Base-by-base conservation (phyloP, 2,888 invertebrate species). In the Liopterus haemorrhoidalis region DNA sequence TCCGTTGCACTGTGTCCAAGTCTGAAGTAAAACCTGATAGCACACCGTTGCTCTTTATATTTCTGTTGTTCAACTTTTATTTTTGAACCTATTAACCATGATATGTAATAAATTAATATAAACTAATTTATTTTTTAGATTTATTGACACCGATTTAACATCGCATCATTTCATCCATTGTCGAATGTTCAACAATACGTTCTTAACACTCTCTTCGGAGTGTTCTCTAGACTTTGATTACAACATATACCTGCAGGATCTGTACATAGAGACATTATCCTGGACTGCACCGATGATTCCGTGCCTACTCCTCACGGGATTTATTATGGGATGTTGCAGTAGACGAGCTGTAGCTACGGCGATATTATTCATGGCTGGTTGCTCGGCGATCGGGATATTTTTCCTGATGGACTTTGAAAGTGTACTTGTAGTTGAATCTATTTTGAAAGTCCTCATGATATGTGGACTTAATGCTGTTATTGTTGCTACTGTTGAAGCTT, bases 121-220 rank as follows among this genome's bases (percentile, higher is more conserved):
- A n/a, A n/a, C 16, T 22, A 5, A 18, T 25, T 30, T 47, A 30
- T 46, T 43, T 57, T 62, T 38, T 62, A 81, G 79, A 54, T 81
- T 83, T 59, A 75, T 82, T 54, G 82, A 83, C 66, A 83, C 83
- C 11, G 84, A 85, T 63, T 55, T 75, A 38, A 72, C 69, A 5
- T 61, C 67, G 25, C 66, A 72, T 57, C 73, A 82, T 59, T 82
- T 82, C 58, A 62, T 72, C 20, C 74, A 76, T 16, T 81, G 81
- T 58, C 66, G 63, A 24, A 66, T 80, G 57, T 66, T 64, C 39
- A 75, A 78, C 59, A 78, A 75, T 52, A 74, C 75, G 11, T 67
- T 68, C 49, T 51, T 69, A 42, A 66, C 69, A 5, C 53, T 71
- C 28, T 60, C 63, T 30, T 60, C 64, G 2, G 64, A 64, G 33